Conservation (phyloP, 2,113 vertebrate genomes). For the Odontophorus gujanensis region DNA sequence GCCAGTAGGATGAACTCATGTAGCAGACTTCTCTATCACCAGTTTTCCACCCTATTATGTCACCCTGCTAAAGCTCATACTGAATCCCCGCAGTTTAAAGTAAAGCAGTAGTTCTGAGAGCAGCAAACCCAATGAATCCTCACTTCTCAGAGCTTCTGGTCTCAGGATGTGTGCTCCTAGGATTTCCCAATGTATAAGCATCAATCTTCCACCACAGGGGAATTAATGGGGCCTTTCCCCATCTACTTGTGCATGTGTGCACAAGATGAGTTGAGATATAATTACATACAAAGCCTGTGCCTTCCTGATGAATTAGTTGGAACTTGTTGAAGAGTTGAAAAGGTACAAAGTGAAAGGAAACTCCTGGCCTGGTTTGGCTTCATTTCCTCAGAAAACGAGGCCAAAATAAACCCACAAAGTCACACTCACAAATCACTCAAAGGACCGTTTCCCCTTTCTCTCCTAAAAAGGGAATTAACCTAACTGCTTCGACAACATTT, state of each 20-base stretch:
- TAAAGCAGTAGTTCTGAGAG: not conserved
- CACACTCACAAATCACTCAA: rapidly evolving
- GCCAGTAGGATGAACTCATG: not conserved
- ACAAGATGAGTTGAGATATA: not conserved
- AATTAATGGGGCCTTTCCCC: not conserved
- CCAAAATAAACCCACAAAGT: not conserved
- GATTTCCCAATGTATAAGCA: not conserved
- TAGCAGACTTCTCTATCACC: not conserved
- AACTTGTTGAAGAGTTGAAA: not conserved
- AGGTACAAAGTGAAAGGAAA: not conserved
- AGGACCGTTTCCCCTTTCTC: not conserved
- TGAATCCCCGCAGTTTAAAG: not conserved
- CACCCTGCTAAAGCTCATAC: not conserved
- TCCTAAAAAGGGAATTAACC: not conserved
- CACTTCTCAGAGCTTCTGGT: not conserved
- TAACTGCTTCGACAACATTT: not conserved
- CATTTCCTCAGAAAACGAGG: not conserved
- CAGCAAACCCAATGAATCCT: not conserved
- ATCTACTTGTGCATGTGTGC: not conserved
- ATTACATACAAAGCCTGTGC: not conserved
- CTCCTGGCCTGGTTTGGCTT: not conserved
- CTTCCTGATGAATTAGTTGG: not conserved
- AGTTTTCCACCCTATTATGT: not conserved
- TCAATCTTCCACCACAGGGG: not conserved
- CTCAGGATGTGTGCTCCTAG: not conserved